phyloP scores from a whole-genome alignment of 64 coral and sea anemone genomes.

The Cladopsammia gracilis region DNA sequence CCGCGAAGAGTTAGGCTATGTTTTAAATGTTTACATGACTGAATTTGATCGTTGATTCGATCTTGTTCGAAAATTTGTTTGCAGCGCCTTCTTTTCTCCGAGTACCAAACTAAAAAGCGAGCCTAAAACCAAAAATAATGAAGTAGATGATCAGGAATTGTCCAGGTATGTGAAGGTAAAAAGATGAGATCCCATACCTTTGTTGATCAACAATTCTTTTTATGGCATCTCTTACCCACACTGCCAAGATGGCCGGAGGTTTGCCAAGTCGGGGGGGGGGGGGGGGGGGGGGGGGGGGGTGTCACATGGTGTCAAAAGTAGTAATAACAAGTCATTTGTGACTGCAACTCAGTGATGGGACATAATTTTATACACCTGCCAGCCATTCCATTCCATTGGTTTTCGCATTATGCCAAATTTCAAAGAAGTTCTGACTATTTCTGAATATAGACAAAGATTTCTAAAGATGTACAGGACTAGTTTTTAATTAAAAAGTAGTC shows the following conservation, averaged over 20 bases:
- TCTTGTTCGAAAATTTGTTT: not conserved
- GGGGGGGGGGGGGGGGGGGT: not conserved
- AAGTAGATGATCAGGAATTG: not conserved
- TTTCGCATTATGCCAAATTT: too few relatives aligned
- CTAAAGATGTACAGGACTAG: too few relatives aligned
- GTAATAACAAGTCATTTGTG: too few relatives aligned
- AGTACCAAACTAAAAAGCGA: not conserved
- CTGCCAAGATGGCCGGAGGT: not conserved
- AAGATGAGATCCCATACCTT: too few relatives aligned
- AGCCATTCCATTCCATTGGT: too few relatives aligned
- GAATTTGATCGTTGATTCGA: not conserved
- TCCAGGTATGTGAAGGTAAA: not conserved
- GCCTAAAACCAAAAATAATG: not conserved
- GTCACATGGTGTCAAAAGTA: too few relatives aligned
- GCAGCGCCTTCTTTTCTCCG: slow-evolving; percentile 40
- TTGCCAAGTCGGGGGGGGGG: not conserved
- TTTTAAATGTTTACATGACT: too few relatives aligned
- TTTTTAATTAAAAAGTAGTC: too few relatives aligned
- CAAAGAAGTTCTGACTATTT: too few relatives aligned
- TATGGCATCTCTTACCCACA: not conserved
- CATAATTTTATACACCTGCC: too few relatives aligned
- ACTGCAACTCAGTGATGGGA: too few relatives aligned
- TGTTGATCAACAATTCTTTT: not conserved
- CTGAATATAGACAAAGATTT: too few relatives aligned
- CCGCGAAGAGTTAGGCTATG: not conserved